Percentiles rank a stretch among this genome's conserved stretches.
phyloP scores from a whole-genome alignment of 2,113 vertebrate species.

The Saguinus midas region DNA sequence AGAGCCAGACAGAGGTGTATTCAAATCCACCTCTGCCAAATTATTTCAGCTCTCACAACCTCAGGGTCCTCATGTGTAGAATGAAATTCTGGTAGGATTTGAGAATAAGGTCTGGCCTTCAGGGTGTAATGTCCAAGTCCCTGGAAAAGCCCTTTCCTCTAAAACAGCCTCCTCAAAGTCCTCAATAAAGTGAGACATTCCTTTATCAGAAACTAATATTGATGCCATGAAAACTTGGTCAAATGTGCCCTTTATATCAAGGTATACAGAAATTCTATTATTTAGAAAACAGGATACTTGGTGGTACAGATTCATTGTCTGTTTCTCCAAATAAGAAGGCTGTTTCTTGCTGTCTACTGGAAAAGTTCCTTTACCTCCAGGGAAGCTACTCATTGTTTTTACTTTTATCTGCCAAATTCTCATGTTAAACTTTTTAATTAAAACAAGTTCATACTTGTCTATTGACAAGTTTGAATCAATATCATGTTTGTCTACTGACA shows the following conservation, averaged over 20 bases:
- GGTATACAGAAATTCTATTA: neutral
- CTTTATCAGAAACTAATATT: neutral
- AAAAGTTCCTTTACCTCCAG: neutral
- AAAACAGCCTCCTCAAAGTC: neutral
- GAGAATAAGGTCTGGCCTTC: neutral
- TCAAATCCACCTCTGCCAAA: neutral
- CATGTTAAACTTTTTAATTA: neutral
- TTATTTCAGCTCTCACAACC: neutral
- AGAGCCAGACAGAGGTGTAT: neutral
- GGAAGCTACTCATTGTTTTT: neutral
- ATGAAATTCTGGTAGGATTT: neutral
- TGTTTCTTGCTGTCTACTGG: neutral
- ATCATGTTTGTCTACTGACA: neutral
- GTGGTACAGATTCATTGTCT: neutral
- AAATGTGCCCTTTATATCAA: neutral
- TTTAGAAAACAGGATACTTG: neutral
- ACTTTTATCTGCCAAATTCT: conserved; percentile 9
- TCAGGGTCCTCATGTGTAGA: neutral
- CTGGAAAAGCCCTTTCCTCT: neutral
- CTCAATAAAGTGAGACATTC: neutral
- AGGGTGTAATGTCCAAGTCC: neutral
- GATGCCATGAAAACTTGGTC: neutral
- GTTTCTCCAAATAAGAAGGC: neutral
- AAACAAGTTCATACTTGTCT: neutral
- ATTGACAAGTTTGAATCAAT: neutral